Evolutionary conservation across 2,888 invertebrate genomes (phyloP), one percentile per base, ranked within the genome.

Genomic region (Uloborus plumipes): DNA sequence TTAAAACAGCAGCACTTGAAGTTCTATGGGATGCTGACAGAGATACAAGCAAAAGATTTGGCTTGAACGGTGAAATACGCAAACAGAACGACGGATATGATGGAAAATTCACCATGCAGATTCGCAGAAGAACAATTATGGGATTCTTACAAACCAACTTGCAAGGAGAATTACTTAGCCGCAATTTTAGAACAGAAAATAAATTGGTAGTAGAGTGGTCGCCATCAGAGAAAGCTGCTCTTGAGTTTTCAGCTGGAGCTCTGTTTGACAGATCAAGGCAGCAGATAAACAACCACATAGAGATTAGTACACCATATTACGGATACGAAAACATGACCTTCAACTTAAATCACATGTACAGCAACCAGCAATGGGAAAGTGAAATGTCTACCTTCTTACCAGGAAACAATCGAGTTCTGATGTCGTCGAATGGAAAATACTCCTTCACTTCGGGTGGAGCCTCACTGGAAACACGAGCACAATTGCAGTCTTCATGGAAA

Each of bases 1-100:
- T 76, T 20, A 77, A 82, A 55, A 58, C 70, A 49, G 81, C 75
- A 18, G 67, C 82, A 13, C 64, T 82, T 9, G 82, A 84, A 64
- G 59, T 69, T 15, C 66, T 65, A 11, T 78, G 69, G 84, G 84
- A 84, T 72, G 84, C 82, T 26, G 84, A 84, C 14, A 76, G 81
- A 62, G 78, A 84, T n/a, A 65, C 71, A 1, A 78, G 66, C 31
- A 82, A 84, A 31, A 59, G 71, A 47, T 73, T 82, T 71, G 50
- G 58, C 15, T 7, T 82, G n/a, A 80, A 74, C 20, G 78, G 78
- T 11, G 82, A 84, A 62, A 39, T 80, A 22, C 58, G 73, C 2
- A 53, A 26, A 14, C 59, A 81, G 13, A 53, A 51, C 20, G 76
- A 76, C 14, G 76, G 80, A 18, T 79, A 81, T 50, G 76, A 80